Conservation (phyloP, 2,113 vertebrate species). For the Gadus macrocephalus region DNA sequence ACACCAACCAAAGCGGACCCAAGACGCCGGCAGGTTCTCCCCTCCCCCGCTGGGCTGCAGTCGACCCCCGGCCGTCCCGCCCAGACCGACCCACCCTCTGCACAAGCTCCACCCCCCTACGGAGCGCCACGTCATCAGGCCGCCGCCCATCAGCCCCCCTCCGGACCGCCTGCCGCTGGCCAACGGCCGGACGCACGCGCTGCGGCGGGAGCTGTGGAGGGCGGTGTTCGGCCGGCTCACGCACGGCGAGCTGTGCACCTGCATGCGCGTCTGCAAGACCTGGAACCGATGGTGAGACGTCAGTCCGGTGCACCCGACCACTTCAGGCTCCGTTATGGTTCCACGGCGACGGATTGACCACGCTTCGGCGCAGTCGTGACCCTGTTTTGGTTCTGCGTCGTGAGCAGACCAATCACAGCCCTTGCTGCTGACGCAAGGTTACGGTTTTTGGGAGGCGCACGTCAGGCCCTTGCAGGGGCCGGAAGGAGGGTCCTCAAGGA, state of each 20-base stretch:
- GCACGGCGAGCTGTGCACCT: conserved; percentile 90
- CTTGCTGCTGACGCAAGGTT: no score
- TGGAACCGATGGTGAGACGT: conserved; percentile 96
- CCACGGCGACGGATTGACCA: no score
- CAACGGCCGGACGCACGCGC: conserved; percentile 82
- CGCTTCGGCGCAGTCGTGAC: no score
- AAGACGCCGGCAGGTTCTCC: conserved; percentile 76
- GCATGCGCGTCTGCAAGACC: conserved; percentile 95
- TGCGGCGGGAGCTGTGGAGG: conserved; percentile 95
- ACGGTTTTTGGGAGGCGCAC: no score
- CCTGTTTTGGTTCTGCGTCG: no score
- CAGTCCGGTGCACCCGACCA: background rate
- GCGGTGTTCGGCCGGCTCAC: conserved; percentile 88
- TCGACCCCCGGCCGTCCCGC: conserved; percentile 67
- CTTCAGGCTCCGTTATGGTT: background rate
- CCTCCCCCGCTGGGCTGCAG: conserved; percentile 61
- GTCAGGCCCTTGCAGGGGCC: no score
- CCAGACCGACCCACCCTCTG: conserved; percentile 68
- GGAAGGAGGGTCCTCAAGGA: no score
- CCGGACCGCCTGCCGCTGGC: conserved; percentile 87
- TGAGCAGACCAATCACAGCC: no score
- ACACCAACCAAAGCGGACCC: conserved; percentile 60
- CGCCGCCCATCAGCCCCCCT: conserved; percentile 92
- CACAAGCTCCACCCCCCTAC: conserved; percentile 85
- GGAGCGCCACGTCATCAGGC: conserved; percentile 94